Evolutionary conservation across 2,113 vertebrate species (phyloP).

Genomic region (Nycticebus coucang): DNA sequence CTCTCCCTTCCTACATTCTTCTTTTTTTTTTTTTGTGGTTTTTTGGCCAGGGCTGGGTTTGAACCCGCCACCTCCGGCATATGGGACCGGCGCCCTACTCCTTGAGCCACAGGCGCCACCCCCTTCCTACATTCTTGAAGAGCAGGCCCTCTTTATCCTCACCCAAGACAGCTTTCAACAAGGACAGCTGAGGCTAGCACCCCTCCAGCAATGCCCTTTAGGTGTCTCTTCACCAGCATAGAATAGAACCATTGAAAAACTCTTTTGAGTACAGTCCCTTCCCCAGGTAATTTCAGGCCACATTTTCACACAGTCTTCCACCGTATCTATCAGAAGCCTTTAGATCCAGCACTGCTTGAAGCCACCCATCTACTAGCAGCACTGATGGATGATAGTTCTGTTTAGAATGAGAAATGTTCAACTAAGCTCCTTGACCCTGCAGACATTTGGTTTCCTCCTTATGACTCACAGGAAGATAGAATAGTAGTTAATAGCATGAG

Average conservation of each 20-base stretch:
- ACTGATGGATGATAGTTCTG: neutral
- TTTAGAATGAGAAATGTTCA: constrained; percentile 25
- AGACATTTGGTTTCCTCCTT: constrained; percentile 37
- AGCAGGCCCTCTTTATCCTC: neutral
- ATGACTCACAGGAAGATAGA: constrained; percentile 13
- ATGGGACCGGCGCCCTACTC: no score
- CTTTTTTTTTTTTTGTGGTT: no score
- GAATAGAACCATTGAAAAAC: neutral
- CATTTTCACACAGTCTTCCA: neutral
- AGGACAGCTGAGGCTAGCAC: neutral
- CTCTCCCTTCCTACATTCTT: neutral
- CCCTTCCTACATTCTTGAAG: neutral
- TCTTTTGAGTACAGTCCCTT: neutral
- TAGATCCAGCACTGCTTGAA: neutral
- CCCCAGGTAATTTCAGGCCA: neutral
- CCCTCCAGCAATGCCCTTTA: neutral
- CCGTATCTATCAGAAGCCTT: neutral
- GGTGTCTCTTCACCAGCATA: neutral
- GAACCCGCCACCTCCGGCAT: no score
- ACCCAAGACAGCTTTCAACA: neutral
- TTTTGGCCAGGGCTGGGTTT: no score
- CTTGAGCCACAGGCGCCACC: no score
- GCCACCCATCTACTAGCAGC: neutral
- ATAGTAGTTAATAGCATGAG: neutral
- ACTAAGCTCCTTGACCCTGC: neutral